These are phyloP conservation scores for Platichthys stellatus DNA, from an alignment of 2,113 vertebrate species.

Conservation along the genomic window DNA sequence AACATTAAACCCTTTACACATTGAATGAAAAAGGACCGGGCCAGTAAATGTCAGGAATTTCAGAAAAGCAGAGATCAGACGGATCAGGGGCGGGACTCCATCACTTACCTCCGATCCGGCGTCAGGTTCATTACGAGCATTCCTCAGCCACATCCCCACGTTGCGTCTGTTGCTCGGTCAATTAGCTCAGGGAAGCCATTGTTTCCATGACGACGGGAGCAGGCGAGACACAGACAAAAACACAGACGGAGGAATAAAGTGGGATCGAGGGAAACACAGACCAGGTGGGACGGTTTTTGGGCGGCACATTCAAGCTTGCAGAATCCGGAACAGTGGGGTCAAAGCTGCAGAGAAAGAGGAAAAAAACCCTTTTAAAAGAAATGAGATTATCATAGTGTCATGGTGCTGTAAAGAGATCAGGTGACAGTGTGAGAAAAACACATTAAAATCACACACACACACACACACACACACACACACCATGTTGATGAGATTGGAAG, in stretches of 20 bases:
- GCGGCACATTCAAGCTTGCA: slow-evolving; percentile 45
- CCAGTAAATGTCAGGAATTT: slow-evolving; percentile 78
- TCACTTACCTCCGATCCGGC: slow-evolving; percentile 46
- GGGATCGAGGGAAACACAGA: slow-evolving; percentile 55
- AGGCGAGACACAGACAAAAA: slow-evolving; percentile 60
- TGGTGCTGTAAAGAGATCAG: slow-evolving; percentile 48
- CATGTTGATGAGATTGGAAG: slow-evolving; percentile 70
- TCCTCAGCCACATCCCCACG: slow-evolving; percentile 52
- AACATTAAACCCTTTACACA: slow-evolving; percentile 71
- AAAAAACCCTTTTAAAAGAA: slow-evolving; percentile 39
- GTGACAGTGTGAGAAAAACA: slow-evolving; percentile 55
- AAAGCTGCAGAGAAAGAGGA: slow-evolving; percentile 24
- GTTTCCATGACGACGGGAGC: slow-evolving; percentile 69
- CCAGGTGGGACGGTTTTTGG: slow-evolving; percentile 65
- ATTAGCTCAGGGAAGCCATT: slow-evolving; percentile 68
- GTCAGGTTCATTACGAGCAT: slow-evolving; percentile 57
- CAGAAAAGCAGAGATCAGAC: slow-evolving; percentile 48
- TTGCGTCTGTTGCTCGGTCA: slow-evolving; percentile 60
- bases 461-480: neutral
- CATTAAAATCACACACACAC: slow-evolving; percentile 20
- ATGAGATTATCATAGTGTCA: slow-evolving; percentile 48
- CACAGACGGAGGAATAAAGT: slow-evolving; percentile 41
- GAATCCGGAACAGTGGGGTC: slow-evolving; percentile 23
- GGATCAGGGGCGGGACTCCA: slow-evolving; percentile 50
- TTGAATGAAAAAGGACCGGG: slow-evolving; percentile 64